phyloP scores from a whole-genome alignment of 2,113 vertebrate genomes.

The Phaetusa simplex region DNA sequence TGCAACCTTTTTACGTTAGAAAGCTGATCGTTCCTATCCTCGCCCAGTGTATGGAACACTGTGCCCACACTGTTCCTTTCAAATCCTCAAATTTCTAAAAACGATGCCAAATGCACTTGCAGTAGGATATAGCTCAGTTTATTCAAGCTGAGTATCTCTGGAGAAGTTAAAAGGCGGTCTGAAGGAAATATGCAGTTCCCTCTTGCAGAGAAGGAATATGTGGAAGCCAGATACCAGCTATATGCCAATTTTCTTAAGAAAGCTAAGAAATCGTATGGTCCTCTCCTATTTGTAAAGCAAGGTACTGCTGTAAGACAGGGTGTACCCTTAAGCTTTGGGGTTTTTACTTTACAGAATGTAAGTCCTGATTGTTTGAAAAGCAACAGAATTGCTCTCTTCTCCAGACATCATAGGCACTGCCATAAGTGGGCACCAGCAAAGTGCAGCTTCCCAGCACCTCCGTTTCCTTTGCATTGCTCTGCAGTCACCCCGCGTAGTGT shows the following conservation, averaged over 20 bases:
- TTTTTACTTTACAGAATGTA: not conserved
- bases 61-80: constrained; percentile 36
- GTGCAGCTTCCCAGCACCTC: not conserved
- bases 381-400: not conserved
- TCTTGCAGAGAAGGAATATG: not conserved
- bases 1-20: not conserved
- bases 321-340: not conserved
- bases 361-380: not conserved
- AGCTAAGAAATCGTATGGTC: not conserved
- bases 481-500: fast-evolving
- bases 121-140: not conserved
- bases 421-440: not conserved
- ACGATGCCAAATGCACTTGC: not conserved
- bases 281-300: not conserved
- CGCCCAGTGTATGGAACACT: not conserved
- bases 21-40: not conserved
- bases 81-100: constrained; percentile 6
- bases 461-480: not conserved
- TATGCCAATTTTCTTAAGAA: not conserved
- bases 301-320: not conserved
- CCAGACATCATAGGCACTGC: not conserved
- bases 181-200: not conserved
- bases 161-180: not conserved
- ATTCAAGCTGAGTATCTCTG: not conserved
- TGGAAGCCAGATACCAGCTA: not conserved